phyloP scores from a whole-genome alignment of 2,797 vertebrate species.

The Trematomus bernacchii region DNA sequence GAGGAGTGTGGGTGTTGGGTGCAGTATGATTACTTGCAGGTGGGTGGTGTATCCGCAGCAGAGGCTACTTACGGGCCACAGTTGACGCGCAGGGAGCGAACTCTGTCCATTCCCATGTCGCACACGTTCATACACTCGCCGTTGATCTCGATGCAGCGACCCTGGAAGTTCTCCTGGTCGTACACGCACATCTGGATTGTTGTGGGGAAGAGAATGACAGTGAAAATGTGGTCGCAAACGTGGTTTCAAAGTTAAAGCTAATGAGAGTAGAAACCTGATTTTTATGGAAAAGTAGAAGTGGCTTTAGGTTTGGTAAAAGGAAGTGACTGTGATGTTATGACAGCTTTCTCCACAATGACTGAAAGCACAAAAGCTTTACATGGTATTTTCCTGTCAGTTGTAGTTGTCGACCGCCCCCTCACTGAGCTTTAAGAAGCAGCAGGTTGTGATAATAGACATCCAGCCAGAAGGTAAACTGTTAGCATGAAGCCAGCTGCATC shows the following conservation, averaged over 20 bases:
- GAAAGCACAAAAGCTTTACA: conserved; percentile 1
- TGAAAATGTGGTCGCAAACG: not conserved
- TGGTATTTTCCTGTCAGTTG: conserved; percentile 12
- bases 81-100: conserved; percentile 83
- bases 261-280: not conserved
- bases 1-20: conserved; percentile 43
- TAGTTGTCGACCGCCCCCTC: conserved; percentile 41
- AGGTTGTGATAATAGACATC: conserved; percentile 26
- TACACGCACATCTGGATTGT: conserved; percentile 78
- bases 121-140: conserved; percentile 84
- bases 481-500: conserved; percentile 31
- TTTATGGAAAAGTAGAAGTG: not conserved
- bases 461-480: conserved; percentile 34
- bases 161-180: conserved; percentile 88
- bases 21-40: conserved; percentile 11
- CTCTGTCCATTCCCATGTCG: conserved; percentile 84
- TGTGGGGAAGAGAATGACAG: not conserved
- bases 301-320: not conserved
- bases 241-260: not conserved
- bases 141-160: conserved; percentile 83
- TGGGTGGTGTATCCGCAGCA: conserved; percentile 17
- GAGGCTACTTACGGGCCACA: conserved; percentile 83
- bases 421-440: conserved; percentile 56
- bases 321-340: conserved; percentile 3
- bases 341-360: conserved; percentile 11